These are phyloP conservation scores for Pocillopora grandis DNA, from an alignment of 92 coral and sea anemone genomes.

Conservation along the genomic window DNA sequence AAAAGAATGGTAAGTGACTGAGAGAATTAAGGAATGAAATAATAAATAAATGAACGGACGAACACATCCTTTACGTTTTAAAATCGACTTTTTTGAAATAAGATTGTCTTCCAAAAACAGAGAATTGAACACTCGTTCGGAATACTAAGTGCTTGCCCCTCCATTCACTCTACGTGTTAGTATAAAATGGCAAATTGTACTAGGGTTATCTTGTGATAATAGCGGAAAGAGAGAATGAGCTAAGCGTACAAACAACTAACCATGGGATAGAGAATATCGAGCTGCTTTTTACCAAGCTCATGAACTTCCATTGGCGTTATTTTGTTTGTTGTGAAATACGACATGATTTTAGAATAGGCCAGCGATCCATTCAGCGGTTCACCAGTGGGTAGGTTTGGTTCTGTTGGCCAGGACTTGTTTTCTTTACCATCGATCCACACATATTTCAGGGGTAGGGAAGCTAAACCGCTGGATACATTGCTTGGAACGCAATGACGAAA, in stretches of 20 bases:
- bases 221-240: neutral
- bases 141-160: too few relatives aligned
- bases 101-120: too few relatives aligned
- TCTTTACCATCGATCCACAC: slow-evolving; percentile 73
- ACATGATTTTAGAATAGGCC: slow-evolving; percentile 71
- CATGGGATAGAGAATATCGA: slow-evolving; percentile 71
- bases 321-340: slow-evolving; percentile 83
- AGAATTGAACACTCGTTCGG: too few relatives aligned
- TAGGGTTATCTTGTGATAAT: too few relatives aligned
- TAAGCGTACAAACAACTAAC: slow-evolving; percentile 31
- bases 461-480: slow-evolving; percentile 81
- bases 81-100: too few relatives aligned
- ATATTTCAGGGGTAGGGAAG: slow-evolving; percentile 73
- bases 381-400: slow-evolving; percentile 81
- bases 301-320: slow-evolving; percentile 76
- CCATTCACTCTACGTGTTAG: too few relatives aligned
- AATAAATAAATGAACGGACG: too few relatives aligned
- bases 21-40: too few relatives aligned
- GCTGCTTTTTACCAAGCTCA: slow-evolving; percentile 64
- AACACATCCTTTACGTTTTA: too few relatives aligned
- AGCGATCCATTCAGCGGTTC: slow-evolving; percentile 60
- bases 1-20: too few relatives aligned
- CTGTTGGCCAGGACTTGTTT: slow-evolving; percentile 64
- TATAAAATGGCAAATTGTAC: too few relatives aligned
- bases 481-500: slow-evolving; percentile 84